Percentiles rank a stretch among this genome's conserved stretches.
phyloP scores from a whole-genome alignment of 2,888 invertebrate species.

The Diplazon laetatorius region DNA sequence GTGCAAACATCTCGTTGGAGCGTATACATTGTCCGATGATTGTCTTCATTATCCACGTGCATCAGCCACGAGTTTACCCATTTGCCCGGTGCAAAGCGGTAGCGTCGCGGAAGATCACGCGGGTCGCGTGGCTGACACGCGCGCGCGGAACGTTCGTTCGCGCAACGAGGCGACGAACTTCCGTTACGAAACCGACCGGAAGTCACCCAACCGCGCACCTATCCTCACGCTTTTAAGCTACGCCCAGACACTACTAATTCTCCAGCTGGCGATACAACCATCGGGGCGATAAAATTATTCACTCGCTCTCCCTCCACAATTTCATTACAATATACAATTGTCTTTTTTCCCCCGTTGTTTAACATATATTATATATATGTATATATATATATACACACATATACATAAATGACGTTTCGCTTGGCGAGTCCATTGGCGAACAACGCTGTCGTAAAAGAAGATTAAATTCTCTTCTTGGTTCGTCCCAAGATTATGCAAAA shows the following conservation, averaged over 20 bases:
- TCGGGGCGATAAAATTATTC: constrained; percentile 57
- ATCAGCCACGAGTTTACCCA: constrained; percentile 40
- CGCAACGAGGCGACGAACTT: constrained; percentile 75
- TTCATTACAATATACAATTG: constrained; percentile 23
- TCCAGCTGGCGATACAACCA: constrained; percentile 52
- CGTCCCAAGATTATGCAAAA: neutral
- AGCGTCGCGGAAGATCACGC: constrained; percentile 49
- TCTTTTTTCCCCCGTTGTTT: neutral
- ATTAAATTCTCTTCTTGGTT: neutral
- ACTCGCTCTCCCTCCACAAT: constrained; percentile 20
- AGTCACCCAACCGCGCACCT: constrained; percentile 31
- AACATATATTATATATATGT: too few species aligned
- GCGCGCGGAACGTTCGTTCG: constrained; percentile 48
- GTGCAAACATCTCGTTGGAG: constrained; percentile 70
- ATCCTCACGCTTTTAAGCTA: neutral
- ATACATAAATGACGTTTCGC: too few species aligned
- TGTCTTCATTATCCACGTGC: neutral
- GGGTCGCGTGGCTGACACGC: constrained; percentile 79
- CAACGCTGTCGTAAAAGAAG: constrained; percentile 5
- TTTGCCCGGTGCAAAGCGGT: constrained; percentile 44
- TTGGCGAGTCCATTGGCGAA: neutral
- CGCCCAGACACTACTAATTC: constrained; percentile 29
- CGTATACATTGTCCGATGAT: constrained; percentile 63
- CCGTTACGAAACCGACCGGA: constrained; percentile 66
- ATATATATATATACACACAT: too few species aligned